Conservation (phyloP, 2,888 invertebrate species). For the Drosophila falleni region DNA sequence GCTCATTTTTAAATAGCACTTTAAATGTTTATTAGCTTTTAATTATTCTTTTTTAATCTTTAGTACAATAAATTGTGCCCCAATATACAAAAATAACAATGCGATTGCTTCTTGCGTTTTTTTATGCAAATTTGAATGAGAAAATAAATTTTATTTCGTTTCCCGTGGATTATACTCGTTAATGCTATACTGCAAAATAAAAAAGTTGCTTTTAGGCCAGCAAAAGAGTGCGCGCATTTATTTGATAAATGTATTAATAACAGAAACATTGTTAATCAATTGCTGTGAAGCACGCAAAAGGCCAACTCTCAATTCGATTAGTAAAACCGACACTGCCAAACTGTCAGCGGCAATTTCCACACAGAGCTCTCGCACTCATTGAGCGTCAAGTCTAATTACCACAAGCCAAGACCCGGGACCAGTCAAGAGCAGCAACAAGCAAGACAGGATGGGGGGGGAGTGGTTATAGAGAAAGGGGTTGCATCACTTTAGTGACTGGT, state of each 20-base stretch:
- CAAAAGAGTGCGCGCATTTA: neutral
- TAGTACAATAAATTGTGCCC: neutral
- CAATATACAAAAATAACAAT: conserved; percentile 10
- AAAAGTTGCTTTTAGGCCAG: conserved; percentile 4
- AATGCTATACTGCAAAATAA: conserved; percentile 26
- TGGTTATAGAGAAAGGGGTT: neutral
- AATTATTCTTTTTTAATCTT: neutral
- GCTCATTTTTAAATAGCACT: too few relatives aligned
- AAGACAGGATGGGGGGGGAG: too few relatives aligned
- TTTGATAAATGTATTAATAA: conserved; percentile 28
- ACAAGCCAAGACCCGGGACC: conserved; percentile 3
- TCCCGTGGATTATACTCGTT: conserved; percentile 20
- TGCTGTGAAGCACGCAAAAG: conserved; percentile 55
- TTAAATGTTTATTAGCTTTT: neutral
- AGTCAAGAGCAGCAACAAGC: conserved; percentile 3
- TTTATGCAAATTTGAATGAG: conserved; percentile 51
- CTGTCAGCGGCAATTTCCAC: conserved; percentile 66
- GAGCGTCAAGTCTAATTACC: conserved; percentile 53
- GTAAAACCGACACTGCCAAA: conserved; percentile 49
- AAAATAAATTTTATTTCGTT: conserved; percentile 33
- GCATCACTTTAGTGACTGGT: conserved; percentile 30
- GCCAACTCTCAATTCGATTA: conserved; percentile 70
- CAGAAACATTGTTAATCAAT: conserved; percentile 56
- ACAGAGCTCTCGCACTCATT: conserved; percentile 24
- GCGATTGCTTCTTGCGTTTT: conserved; percentile 26